phyloP scores from a whole-genome alignment of 2,113 vertebrate genomes.

The Saimiri boliviensis region DNA sequence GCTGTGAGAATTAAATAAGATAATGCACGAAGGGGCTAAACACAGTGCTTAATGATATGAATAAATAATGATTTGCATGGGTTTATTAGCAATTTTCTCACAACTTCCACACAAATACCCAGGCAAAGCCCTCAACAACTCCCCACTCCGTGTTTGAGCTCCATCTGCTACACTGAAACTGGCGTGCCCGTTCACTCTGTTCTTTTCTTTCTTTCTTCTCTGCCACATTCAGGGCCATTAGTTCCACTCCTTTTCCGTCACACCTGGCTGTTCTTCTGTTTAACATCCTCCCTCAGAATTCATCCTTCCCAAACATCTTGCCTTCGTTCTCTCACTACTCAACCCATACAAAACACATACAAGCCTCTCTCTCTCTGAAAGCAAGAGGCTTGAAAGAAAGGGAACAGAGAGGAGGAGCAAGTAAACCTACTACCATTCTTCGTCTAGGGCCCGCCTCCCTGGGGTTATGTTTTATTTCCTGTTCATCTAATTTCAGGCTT shows the following conservation, averaged over 20 bases:
- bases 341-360: neutral
- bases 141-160: neutral
- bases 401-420: neutral
- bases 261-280: neutral
- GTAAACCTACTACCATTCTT: neutral
- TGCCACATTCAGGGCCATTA: neutral
- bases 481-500: constrained; percentile 12
- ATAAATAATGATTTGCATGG: neutral
- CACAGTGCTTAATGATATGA: neutral
- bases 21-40: neutral
- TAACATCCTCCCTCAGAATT: neutral
- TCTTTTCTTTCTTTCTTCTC: neutral
- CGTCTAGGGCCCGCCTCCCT: neutral
- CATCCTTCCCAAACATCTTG: neutral
- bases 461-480: neutral
- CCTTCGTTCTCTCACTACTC: neutral
- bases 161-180: no score
- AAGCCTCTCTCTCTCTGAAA: neutral
- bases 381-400: neutral
- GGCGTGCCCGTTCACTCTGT: accelerated
- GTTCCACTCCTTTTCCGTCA: neutral
- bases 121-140: neutral
- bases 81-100: neutral
- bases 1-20: neutral
- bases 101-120: neutral